Percentiles rank a stretch among this genome's conserved stretches.
These are phyloP conservation scores for Siderastrea radians DNA, from an alignment of 92 coral and sea anemone genomes.

Conservation along the genomic window DNA sequence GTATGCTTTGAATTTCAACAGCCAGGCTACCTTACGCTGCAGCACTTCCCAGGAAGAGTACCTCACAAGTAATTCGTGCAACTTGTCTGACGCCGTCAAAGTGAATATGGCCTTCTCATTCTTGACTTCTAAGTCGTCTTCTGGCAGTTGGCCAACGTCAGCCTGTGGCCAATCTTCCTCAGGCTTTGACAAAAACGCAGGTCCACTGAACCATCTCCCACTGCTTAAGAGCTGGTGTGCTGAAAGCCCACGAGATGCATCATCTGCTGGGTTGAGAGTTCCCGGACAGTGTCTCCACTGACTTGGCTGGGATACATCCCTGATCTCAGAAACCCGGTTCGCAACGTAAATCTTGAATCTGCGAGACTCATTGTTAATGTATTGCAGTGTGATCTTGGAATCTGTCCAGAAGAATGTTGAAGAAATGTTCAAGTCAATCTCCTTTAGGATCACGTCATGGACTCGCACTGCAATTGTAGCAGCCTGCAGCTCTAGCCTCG, in stretches of 20 bases:
- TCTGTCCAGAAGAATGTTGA: constrained; percentile 69
- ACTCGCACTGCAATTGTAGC: constrained; percentile 63
- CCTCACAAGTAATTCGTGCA: constrained; percentile 30
- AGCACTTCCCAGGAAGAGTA: constrained; percentile 49
- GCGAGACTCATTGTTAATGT: constrained; percentile 52
- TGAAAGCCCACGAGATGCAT: constrained; percentile 49
- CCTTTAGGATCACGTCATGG: constrained; percentile 43
- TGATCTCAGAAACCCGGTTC: constrained; percentile 70
- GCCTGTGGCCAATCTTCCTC: constrained; percentile 47
- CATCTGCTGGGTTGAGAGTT: constrained; percentile 56
- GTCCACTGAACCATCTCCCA: constrained; percentile 51
- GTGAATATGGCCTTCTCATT: constrained; percentile 36
- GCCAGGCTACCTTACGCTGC: constrained; percentile 49
- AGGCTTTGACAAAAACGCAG: constrained; percentile 39
- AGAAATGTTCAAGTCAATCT: constrained; percentile 37
- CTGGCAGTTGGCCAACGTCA: constrained; percentile 5
- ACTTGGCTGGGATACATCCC: constrained; percentile 34
- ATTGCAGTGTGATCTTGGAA: constrained; percentile 57
- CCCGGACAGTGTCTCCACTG: constrained; percentile 67
- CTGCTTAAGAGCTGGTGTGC: constrained; percentile 6
- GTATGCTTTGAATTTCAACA: constrained; percentile 45
- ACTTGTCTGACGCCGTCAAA: constrained; percentile 20
- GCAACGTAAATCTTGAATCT: constrained; percentile 68
- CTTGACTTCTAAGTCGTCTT: constrained; percentile 47
- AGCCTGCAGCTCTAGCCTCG: constrained; percentile 62